Conservation (phyloP, 2,888 invertebrate genomes). For the Tethea ocularis region DNA sequence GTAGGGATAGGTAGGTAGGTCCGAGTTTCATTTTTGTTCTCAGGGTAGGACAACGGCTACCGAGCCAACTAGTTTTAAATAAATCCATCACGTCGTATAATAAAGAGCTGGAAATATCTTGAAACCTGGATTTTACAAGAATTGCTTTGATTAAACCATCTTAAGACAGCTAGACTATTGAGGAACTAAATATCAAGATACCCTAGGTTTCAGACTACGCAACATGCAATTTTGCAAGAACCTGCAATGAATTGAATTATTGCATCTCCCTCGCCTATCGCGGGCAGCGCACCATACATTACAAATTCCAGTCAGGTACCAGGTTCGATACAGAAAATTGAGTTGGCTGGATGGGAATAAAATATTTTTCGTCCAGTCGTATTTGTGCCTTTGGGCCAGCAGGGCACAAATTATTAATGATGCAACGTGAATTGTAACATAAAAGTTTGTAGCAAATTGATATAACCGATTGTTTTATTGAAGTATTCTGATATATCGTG, state of each 20-base stretch:
- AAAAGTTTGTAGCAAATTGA: slow-evolving; percentile 14
- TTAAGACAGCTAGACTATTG: not conserved
- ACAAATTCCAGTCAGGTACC: slow-evolving; percentile 55
- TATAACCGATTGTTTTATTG: slow-evolving; percentile 9
- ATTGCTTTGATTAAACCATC: no score
- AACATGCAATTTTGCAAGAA: slow-evolving; percentile 8
- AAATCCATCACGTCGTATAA: no score
- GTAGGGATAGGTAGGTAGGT: no score
- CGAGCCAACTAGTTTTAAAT: no score
- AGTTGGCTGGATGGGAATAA: slow-evolving; percentile 58
- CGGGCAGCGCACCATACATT: slow-evolving; percentile 34
- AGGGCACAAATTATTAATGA: slow-evolving; percentile 47
- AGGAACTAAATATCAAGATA: not conserved
- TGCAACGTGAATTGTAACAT: slow-evolving; percentile 31
- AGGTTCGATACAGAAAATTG: slow-evolving; percentile 69
- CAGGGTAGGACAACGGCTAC: no score
- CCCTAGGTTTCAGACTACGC: not conserved
- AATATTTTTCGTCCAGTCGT: slow-evolving; percentile 44
- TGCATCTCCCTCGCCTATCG: slow-evolving; percentile 36
- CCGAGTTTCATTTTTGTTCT: no score
- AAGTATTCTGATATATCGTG: not conserved
- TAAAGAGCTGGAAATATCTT: no score
- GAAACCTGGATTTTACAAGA: no score
- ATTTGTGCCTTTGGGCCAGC: slow-evolving; percentile 27
- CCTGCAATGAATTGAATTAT: slow-evolving; percentile 23